Conservation (phyloP, 1,140 invertebrate species). For the Panagrolaimus sp. region DNA sequence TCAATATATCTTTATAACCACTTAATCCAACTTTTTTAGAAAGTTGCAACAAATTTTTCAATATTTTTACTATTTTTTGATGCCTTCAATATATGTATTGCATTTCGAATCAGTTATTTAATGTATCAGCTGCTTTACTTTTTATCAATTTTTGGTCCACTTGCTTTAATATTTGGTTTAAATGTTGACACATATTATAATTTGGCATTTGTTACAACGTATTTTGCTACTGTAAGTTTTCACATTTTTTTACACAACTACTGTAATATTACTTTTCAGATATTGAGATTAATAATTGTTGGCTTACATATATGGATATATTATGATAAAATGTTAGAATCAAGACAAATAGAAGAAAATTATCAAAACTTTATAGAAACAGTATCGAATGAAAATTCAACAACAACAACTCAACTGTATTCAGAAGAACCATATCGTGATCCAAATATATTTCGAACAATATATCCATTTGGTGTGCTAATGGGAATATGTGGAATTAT, state of each 20-base stretch:
- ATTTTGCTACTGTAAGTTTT: neutral
- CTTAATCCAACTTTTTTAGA: too few species aligned
- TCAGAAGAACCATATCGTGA: neutral
- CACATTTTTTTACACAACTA: too few species aligned
- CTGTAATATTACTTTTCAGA: neutral
- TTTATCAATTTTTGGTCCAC: neutral
- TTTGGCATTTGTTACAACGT: conserved; percentile 3
- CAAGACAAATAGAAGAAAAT: neutral
- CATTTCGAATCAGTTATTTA: neutral
- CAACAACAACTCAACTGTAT: too few species aligned
- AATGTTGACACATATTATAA: conserved; percentile 2
- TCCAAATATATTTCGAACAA: neutral
- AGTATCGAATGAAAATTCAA: neutral
- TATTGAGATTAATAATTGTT: neutral
- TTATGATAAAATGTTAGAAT: neutral
- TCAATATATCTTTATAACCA: too few species aligned
- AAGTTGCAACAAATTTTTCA: neutral
- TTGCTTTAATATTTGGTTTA: neutral
- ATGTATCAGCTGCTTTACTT: neutral
- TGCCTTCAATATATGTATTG: neutral
- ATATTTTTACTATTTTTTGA: neutral
- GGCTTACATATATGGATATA: neutral
- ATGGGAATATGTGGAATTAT: neutral
- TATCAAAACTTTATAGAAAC: neutral
- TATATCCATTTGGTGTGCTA: neutral